These are phyloP conservation scores for Cataglyphis livida DNA, from an alignment of 2,888 invertebrate genomes.

Conservation along the genomic window DNA sequence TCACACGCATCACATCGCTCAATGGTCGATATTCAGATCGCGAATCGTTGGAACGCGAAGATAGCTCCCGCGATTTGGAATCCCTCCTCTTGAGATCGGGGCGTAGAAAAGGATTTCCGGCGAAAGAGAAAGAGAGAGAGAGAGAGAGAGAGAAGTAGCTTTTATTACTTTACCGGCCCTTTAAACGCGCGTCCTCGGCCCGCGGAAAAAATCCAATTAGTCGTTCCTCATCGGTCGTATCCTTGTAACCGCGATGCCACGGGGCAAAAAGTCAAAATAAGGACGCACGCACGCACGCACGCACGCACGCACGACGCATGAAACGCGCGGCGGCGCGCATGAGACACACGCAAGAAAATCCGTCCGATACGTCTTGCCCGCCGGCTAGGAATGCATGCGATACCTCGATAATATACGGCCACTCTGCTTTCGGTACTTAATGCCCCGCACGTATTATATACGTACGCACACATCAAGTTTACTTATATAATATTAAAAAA, in stretches of 20 bases:
- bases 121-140: neutral
- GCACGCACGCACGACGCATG: slow-evolving; percentile 27
- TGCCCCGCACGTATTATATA: neutral
- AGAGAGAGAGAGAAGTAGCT: neutral
- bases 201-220: slow-evolving; percentile 71
- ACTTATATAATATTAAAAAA: neutral
- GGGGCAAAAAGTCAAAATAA: slow-evolving; percentile 72
- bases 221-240: slow-evolving; percentile 58
- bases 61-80: slow-evolving; percentile 9
- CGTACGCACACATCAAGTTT: neutral
- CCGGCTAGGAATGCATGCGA: slow-evolving; percentile 30
- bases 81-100: neutral
- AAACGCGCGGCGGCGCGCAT: slow-evolving; percentile 25
- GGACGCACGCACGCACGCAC: slow-evolving; percentile 50
- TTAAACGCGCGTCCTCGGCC: slow-evolving; percentile 58
- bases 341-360: slow-evolving; percentile 46
- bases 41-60: slow-evolving; percentile 27
- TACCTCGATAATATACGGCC: slow-evolving; percentile 18
- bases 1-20: slow-evolving; percentile 26
- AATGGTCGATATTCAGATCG: slow-evolving; percentile 26
- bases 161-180: slow-evolving; percentile 52
- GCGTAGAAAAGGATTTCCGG: slow-evolving; percentile 5
- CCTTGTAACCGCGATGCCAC: slow-evolving; percentile 61
- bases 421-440: slow-evolving; percentile 1
- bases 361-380: slow-evolving; percentile 25